Evolutionary conservation across 2,113 vertebrate genomes (phyloP).

Genomic region (Condylura cristata): DNA sequence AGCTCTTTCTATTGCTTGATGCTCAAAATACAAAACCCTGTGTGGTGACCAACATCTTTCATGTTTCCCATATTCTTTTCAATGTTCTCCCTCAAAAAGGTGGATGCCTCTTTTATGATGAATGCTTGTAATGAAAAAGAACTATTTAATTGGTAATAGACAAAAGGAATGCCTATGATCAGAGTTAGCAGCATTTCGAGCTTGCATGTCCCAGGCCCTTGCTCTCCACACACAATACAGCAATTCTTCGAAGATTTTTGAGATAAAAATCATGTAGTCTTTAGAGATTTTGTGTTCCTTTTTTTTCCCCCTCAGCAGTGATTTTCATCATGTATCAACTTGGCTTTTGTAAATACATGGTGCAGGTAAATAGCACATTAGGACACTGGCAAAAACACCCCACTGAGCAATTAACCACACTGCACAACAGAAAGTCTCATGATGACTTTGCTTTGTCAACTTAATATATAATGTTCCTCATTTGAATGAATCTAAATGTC

Average conservation of each 20-base stretch:
- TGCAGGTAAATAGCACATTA: not conserved
- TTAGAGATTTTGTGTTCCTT: not conserved
- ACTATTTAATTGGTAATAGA: not conserved
- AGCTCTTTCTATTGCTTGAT: not conserved
- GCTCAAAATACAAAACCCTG: not conserved
- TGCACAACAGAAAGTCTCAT: not conserved
- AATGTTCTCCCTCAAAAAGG: not conserved
- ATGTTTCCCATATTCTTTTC: not conserved
- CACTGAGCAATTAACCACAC: not conserved
- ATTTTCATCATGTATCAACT: not conserved
- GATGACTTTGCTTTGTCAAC: constrained; percentile 48
- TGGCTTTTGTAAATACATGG: not conserved
- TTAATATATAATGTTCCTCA: constrained; percentile 45
- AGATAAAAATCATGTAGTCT: not conserved
- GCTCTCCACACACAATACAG: not conserved
- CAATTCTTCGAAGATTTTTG: not conserved
- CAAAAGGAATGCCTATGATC: not conserved
- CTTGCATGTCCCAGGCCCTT: rapidly evolving
- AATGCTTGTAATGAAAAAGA: not conserved
- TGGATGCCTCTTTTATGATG: not conserved
- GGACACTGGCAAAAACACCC: not conserved
- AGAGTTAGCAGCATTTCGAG: not conserved
- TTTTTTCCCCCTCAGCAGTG: not conserved
- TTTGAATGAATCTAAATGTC: constrained; percentile 52
- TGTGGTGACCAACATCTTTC: not conserved